These are phyloP conservation scores for Sylvilagus floridanus DNA, from an alignment of 2,797 vertebrate species.

Conservation along the genomic window DNA sequence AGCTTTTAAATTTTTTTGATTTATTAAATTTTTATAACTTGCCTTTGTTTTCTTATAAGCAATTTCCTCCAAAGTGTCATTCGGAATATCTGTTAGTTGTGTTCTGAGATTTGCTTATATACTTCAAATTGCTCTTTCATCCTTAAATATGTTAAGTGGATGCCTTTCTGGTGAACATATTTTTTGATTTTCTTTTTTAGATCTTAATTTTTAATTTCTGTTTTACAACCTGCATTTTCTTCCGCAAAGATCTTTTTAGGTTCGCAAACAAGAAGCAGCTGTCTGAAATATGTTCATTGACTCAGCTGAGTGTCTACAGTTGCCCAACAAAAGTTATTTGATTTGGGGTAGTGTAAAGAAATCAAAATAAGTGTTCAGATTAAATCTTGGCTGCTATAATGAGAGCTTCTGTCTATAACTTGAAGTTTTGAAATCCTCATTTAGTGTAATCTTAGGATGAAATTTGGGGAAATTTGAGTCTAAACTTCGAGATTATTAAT, in stretches of 20 bases:
- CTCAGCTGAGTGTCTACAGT: slow-evolving; percentile 52
- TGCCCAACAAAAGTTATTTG: slow-evolving; percentile 66
- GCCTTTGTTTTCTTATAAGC: slow-evolving; percentile 45
- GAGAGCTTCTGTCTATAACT: slow-evolving; percentile 63
- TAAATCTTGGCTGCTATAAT: slow-evolving; percentile 21
- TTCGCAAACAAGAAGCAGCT: slow-evolving; percentile 71
- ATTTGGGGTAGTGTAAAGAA: slow-evolving; percentile 62
- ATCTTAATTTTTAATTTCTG: slow-evolving; percentile 57
- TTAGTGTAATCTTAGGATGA: slow-evolving; percentile 4
- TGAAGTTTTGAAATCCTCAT: slow-evolving; percentile 51
- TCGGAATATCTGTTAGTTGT: not conserved
- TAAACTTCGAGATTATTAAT: slow-evolving; percentile 45
- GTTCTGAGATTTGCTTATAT: not conserved
- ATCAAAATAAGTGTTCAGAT: slow-evolving; percentile 76
- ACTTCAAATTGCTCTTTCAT: slow-evolving; percentile 37
- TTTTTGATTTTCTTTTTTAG: not conserved
- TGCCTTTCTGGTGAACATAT: not conserved
- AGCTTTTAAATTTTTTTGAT: not conserved
- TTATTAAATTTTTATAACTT: slow-evolving; percentile 22
- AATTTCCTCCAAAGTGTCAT: not conserved
- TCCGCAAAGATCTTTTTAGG: slow-evolving; percentile 31
- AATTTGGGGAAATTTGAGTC: slow-evolving; percentile 34
- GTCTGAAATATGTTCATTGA: slow-evolving; percentile 72
- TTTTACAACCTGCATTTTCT: slow-evolving; percentile 38
- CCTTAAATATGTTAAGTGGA: slow-evolving; percentile 40